Evolutionary conservation across 92 coral and sea anemone species (phyloP).

Genomic region (Heliopora coerulea): DNA sequence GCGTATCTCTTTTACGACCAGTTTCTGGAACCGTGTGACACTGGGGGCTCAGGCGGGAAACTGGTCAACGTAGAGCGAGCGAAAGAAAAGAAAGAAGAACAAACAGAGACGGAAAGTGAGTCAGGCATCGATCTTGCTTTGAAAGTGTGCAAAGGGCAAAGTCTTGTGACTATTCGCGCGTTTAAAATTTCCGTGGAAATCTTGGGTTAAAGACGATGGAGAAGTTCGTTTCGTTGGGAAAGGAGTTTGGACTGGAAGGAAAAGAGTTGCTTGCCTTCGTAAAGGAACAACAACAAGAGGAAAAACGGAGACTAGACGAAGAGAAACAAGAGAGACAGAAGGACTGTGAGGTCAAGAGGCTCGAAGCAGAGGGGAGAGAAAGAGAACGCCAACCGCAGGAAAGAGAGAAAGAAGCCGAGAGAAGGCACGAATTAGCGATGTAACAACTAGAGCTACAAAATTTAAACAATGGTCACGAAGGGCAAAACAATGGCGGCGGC

Average conservation of each 20-base stretch:
- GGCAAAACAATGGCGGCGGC: background rate
- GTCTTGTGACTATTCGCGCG: no score
- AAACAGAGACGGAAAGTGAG: no score
- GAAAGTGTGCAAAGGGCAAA: no score
- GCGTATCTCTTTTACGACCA: no score
- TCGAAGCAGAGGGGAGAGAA: constrained; percentile 26
- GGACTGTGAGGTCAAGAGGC: constrained; percentile 2
- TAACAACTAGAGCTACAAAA: constrained; percentile 25
- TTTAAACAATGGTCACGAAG: background rate
- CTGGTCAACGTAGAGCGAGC: no score
- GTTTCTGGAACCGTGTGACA: no score
- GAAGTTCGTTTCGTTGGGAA: background rate
- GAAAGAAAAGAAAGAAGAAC: no score
- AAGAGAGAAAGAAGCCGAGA: constrained; percentile 35
- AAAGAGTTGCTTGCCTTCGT: constrained; percentile 35
- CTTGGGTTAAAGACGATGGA: background rate
- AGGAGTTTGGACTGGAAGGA: constrained; percentile 40
- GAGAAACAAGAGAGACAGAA: constrained; percentile 24
- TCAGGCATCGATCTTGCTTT: no score
- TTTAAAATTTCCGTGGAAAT: no score
- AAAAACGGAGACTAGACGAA: no score
- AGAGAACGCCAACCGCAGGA: constrained; percentile 12
- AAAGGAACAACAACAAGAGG: no score
- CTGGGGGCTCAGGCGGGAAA: no score
- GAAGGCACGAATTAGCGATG: constrained; percentile 33